Conservation (phyloP, 1,140 invertebrate genomes). For the Eciton burchellii region DNA sequence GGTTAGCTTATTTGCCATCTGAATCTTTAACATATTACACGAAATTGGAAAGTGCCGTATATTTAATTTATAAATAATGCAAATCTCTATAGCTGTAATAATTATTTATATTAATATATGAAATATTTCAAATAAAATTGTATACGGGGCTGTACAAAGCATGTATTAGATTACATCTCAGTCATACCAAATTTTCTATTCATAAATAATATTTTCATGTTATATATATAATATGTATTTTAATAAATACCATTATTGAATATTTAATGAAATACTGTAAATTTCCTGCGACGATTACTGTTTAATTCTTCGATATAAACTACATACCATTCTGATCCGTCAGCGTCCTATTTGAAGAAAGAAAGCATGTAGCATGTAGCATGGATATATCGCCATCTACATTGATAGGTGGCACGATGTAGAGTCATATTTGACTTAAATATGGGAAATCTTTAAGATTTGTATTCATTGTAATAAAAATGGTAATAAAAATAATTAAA, state of each 20-base stretch:
- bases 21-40: neutral
- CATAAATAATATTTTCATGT: conserved; percentile 14
- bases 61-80: neutral
- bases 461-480: neutral
- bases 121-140: conserved; percentile 14
- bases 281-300: conserved; percentile 63
- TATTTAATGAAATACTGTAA: conserved; percentile 27
- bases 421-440: neutral
- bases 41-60: neutral
- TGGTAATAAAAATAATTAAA: too few relatives aligned
- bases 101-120: conserved; percentile 15
- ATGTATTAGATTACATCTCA: conserved; percentile 8
- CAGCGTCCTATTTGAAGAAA: conserved; percentile 55
- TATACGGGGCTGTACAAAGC: neutral
- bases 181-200: neutral
- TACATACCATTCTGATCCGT: conserved; percentile 81
- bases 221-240: conserved; percentile 59
- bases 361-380: neutral
- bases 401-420: neutral
- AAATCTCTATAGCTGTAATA: neutral
- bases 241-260: neutral
- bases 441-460: neutral
- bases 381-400: conserved; percentile 56
- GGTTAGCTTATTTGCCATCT: conserved; percentile 43
- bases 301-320: conserved; percentile 70